phyloP scores from a whole-genome alignment of 1,140 invertebrate species.

The Chelonus insularis region DNA sequence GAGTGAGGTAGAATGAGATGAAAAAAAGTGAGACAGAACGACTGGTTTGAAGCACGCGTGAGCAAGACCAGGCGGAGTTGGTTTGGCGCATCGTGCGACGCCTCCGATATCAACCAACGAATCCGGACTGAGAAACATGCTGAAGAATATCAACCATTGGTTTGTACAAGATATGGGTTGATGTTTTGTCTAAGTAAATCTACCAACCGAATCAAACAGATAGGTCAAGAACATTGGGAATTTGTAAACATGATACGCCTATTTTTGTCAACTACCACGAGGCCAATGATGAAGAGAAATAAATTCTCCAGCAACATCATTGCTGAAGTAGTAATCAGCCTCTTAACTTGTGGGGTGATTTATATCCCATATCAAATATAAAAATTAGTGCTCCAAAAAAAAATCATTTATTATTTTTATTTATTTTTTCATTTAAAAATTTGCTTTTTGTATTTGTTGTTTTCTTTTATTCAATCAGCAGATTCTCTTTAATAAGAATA shows the following conservation, averaged over 20 bases:
- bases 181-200: not conserved
- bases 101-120: slow-evolving; percentile 11
- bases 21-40: slow-evolving; percentile 5
- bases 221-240: not conserved
- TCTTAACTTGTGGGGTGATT: no score
- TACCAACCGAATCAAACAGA: not conserved
- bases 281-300: not conserved
- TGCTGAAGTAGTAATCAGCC: no score
- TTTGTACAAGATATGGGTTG: not conserved
- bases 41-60: slow-evolving; percentile 11
- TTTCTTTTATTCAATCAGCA: no score
- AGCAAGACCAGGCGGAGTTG: slow-evolving; percentile 14
- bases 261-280: not conserved
- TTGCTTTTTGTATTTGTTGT: no score
- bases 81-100: slow-evolving; percentile 21
- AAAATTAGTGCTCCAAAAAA: no score
- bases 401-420: no score
- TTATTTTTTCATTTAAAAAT: no score
- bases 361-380: no score
- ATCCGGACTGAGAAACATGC: slow-evolving; percentile 8
- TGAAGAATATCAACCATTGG: slow-evolving; percentile 6
- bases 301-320: not conserved
- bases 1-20: not conserved
- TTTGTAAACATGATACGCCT: slow-evolving; percentile 12
- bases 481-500: no score